These are phyloP conservation scores for Heteractis magnifica DNA, from an alignment of 92 coral and sea anemone genomes.

Conservation along the genomic window DNA sequence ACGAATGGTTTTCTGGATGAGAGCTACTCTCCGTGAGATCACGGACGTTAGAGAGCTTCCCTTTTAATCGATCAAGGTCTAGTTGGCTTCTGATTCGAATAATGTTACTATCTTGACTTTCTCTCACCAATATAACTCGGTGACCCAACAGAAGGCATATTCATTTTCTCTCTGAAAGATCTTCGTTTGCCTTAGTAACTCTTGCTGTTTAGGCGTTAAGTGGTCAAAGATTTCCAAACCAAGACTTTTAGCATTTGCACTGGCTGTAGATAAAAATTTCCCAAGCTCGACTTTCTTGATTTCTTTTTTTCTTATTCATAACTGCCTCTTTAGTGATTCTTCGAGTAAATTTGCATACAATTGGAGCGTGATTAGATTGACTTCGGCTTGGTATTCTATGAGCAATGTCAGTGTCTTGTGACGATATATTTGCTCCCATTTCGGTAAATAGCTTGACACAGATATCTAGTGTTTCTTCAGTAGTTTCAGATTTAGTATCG, in stretches of 20 bases:
- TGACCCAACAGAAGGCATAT: no score
- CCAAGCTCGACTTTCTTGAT: conserved; percentile 26
- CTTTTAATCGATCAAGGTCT: no score
- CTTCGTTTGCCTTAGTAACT: no score
- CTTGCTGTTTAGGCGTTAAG: not conserved
- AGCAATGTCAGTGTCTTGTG: conserved; percentile 36
- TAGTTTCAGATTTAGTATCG: conserved; percentile 32
- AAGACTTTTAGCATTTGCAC: conserved; percentile 25
- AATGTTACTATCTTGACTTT: no score
- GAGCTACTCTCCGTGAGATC: conserved; percentile 11
- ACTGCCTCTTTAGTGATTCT: conserved; percentile 44
- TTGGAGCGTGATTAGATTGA: conserved; percentile 32
- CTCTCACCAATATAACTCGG: no score
- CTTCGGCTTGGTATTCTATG: conserved; percentile 41
- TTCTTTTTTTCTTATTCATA: conserved; percentile 34
- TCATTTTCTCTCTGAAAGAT: no score
- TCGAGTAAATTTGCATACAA: conserved; percentile 43
- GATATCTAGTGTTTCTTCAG: conserved; percentile 38
- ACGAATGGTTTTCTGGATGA: conserved; percentile 9
- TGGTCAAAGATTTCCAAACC: conserved; percentile 24
- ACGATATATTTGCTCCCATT: conserved; percentile 37
- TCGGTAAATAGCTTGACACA: conserved; percentile 43
- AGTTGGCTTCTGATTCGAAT: no score
- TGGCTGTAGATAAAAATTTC: conserved; percentile 31
- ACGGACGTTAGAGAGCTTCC: not conserved